Conservation (phyloP, 2,797 vertebrate genomes). For the Coranthus polyacanthus region DNA sequence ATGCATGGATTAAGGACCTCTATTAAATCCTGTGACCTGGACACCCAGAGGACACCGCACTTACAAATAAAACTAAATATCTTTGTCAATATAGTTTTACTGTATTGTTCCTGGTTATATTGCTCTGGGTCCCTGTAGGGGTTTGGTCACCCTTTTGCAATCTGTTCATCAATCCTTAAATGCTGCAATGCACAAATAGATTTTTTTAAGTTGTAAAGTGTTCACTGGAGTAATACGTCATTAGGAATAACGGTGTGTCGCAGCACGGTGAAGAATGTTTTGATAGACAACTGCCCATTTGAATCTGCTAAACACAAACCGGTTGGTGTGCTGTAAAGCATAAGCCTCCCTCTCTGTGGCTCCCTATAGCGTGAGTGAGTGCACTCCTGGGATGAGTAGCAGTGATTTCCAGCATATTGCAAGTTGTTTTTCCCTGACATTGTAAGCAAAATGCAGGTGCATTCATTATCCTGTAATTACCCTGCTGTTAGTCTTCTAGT, state of each 20-base stretch:
- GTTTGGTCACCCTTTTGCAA: constrained; percentile 26
- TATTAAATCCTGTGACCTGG: constrained; percentile 45
- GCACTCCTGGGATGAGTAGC: constrained; percentile 55
- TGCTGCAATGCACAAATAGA: constrained; percentile 27
- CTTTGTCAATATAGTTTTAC: constrained; percentile 58
- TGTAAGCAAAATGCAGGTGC: constrained; percentile 83
- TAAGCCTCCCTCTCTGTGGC: constrained; percentile 23
- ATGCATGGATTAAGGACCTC: constrained; percentile 31
- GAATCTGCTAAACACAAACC: constrained; percentile 51
- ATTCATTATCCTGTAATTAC: constrained; percentile 88
- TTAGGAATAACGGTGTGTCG: constrained; percentile 4
- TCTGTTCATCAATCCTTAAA: constrained; percentile 52
- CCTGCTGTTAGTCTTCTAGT: constrained; percentile 83
- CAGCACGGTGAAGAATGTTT: constrained; percentile 39
- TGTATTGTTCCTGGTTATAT: constrained; percentile 28
- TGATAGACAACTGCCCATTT: constrained; percentile 51
- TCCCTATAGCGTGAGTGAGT: constrained; percentile 45
- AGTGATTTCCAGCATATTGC: constrained; percentile 68
- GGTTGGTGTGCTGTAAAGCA: constrained; percentile 21
- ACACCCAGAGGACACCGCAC: constrained; percentile 15
- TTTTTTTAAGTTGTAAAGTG: constrained; percentile 29
- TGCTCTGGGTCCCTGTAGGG: not conserved
- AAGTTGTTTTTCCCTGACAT: constrained; percentile 69
- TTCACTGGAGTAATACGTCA: constrained; percentile 20
- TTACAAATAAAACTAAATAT: constrained; percentile 51